Percentiles rank a stretch among this genome's conserved stretches.
These are phyloP conservation scores for Stegostoma tigrinum DNA, from an alignment of 2,113 vertebrate species.

Conservation along the genomic window DNA sequence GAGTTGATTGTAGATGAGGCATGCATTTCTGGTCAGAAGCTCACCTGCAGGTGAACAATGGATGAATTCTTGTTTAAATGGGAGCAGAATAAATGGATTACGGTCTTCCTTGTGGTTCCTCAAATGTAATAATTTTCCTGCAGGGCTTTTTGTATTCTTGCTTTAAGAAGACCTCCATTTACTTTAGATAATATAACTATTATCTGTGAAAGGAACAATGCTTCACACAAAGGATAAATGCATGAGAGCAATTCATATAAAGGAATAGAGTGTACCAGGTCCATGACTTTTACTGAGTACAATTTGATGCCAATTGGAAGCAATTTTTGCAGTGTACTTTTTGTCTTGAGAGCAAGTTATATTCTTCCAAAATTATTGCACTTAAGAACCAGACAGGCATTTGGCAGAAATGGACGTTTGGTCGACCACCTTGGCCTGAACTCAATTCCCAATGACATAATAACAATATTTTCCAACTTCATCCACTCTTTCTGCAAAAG, in stretches of 20 bases:
- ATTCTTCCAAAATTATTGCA: not conserved
- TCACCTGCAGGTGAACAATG: not conserved
- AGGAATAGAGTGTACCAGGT: not conserved
- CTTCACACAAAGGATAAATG: not conserved
- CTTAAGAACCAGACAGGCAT: not conserved
- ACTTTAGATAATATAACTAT: not conserved
- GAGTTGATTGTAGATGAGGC: no score
- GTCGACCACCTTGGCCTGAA: not conserved
- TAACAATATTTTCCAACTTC: not conserved
- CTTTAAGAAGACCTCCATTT: not conserved
- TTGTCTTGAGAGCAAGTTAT: no score
- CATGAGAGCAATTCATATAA: not conserved
- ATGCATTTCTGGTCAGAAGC: not conserved
- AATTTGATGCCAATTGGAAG: constrained; percentile 16
- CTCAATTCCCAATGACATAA: not conserved
- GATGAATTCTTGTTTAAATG: not conserved
- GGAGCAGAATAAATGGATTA: not conserved
- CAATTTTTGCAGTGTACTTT: not conserved
- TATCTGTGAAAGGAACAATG: not conserved
- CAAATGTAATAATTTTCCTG: not conserved
- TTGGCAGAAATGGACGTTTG: not conserved
- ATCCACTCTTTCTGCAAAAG: not conserved
- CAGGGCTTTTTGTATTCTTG: not conserved
- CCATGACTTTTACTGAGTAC: not conserved
- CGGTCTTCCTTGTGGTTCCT: not conserved